Evolutionary conservation across 2,888 invertebrate species (phyloP).

Genomic region (Lydus trimaculatus): DNA sequence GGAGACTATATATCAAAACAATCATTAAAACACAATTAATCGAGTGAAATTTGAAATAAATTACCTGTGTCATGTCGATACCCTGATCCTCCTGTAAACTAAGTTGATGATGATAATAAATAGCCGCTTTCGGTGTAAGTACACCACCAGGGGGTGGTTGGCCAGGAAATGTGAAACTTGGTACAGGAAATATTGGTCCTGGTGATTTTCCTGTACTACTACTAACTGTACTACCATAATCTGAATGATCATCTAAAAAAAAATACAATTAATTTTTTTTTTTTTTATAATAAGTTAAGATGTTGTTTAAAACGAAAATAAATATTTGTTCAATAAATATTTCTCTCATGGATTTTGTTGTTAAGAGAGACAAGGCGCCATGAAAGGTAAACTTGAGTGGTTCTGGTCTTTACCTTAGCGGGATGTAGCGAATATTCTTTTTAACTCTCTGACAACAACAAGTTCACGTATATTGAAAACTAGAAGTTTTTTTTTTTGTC

Average conservation of each 20-base stretch:
- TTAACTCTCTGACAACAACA: constrained; percentile 22
- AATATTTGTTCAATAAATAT: constrained; percentile 27
- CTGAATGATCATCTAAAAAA: constrained; percentile 71
- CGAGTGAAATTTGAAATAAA: too few species aligned
- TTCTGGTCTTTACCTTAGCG: constrained; percentile 42
- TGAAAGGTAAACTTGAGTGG: constrained; percentile 43
- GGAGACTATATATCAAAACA: constrained; percentile 71
- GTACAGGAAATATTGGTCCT: constrained; percentile 70
- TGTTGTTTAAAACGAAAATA: constrained; percentile 7
- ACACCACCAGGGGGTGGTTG: constrained; percentile 68
- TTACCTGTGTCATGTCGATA: constrained; percentile 84
- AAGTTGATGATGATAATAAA: constrained; percentile 82
- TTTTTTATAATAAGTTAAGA: not conserved
- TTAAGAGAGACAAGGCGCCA: constrained; percentile 37
- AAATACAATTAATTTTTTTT: constrained; percentile 7
- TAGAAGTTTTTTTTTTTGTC: constrained; percentile 32
- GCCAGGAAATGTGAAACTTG: constrained; percentile 79
- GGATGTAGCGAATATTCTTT: constrained; percentile 30
- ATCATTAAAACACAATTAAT: constrained; percentile 22
- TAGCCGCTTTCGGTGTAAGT: constrained; percentile 77
- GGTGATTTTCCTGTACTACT: constrained; percentile 72
- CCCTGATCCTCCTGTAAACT: constrained; percentile 88
- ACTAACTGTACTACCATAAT: constrained; percentile 70
- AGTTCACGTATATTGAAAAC: constrained; percentile 38
- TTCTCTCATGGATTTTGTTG: constrained; percentile 16